Evolutionary conservation across 2,113 vertebrate genomes (phyloP), one percentile per base, ranked within the genome.

Genomic region (Megaceryle maxima): DNA sequence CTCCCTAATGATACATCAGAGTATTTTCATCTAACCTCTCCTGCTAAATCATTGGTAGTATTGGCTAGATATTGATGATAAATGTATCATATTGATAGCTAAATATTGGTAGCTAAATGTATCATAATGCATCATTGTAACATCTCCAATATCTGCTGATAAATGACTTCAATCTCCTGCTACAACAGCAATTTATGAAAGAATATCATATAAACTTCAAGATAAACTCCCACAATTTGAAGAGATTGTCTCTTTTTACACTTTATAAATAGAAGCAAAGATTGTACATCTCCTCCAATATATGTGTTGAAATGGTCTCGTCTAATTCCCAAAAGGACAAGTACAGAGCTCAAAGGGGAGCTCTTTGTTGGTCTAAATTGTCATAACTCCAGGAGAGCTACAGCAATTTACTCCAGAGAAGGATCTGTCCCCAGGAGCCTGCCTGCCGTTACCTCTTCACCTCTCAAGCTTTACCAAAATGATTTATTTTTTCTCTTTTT

Each of bases 51-150:
- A 96, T 95, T 82, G 87, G 92, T 92, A 88, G 64, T 93, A 97
- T 96, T 83, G 95, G 92, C 87, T 87, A 92, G 92, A 85, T 97
- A 97, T 96, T 96, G 97, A 94, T 97, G 93, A 96, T 95, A 93
- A 97, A 97, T 97, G 90, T 94, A 96, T 93, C 91, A 90, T 97
- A 97, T 96, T 96, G 96, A 97, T 95, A 96, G 90, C 92, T 94
- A 96, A 97, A 93, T 96, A 97, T 93, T 95, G 91, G 92, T 96
- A 95, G 96, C 94, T 96, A 96, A 97, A 94, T 82, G 92, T 96
- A 95, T 97, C 91, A 96, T 96, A 96, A 97, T 95, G 92, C 89
- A 96, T 96, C 94, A 94, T 62, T 95, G 91, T 96, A 97, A 96
- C 96, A 92, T 88, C 96, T 96, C 91, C 95, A 96, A 87, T 94